Conservation (phyloP, 2,888 invertebrate genomes). For the Oligia strigilis region DNA sequence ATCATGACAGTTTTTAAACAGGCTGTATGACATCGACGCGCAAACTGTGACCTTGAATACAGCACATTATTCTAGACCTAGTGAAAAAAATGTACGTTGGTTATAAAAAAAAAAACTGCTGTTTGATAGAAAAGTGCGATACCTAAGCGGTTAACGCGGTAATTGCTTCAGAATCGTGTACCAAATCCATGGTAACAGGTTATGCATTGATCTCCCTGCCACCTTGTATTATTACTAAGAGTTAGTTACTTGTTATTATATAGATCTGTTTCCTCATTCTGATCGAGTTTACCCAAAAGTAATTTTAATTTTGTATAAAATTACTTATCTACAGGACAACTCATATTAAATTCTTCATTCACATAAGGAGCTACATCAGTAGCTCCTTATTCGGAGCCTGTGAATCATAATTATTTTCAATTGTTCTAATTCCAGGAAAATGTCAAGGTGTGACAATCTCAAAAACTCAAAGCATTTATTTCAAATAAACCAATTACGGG, state of each 20-base stretch:
- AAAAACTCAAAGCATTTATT: no score
- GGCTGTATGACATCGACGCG: no score
- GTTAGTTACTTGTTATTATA: neutral
- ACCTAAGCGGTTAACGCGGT: neutral
- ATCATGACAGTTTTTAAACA: no score
- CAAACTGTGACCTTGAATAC: no score
- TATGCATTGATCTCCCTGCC: neutral
- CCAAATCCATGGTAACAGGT: neutral
- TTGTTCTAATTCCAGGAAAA: constrained; percentile 33
- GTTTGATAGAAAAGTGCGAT: no score
- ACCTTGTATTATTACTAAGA: neutral
- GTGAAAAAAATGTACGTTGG: neutral
- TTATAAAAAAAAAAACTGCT: no score
- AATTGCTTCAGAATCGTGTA: neutral
- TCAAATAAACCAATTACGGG: no score
- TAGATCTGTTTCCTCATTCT: neutral
- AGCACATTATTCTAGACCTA: neutral
- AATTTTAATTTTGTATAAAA: neutral
- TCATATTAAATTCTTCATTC: neutral
- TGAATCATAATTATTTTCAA: neutral
- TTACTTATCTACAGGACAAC: neutral
- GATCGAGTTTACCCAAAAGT: neutral
- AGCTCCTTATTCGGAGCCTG: no score
- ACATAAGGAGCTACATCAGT: neutral
- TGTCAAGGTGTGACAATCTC: neutral